phyloP scores from a whole-genome alignment of 35 echinoderm and acorn worm genomes.

The Anneissia japonica region DNA sequence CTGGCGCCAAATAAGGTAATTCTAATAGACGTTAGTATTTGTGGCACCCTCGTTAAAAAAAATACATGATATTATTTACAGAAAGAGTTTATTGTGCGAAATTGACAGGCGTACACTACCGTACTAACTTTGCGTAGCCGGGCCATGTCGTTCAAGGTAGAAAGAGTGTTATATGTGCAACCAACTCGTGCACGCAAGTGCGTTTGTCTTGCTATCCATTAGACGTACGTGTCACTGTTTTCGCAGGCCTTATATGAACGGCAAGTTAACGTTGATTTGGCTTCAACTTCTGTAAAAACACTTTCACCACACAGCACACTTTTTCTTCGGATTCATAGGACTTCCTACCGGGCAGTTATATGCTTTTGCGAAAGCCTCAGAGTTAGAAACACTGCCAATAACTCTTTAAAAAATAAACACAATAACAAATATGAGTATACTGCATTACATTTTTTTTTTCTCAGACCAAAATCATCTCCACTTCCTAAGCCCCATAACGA shows the following conservation, averaged over 20 bases:
- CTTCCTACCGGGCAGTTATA: constrained; percentile 78
- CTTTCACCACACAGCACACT: constrained; percentile 84
- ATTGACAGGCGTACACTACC: not conserved
- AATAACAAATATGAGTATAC: too few species aligned
- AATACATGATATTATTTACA: too few species aligned
- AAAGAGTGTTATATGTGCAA: too few species aligned
- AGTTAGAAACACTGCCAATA: constrained; percentile 78
- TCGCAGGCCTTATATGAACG: too few species aligned
- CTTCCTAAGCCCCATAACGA: not conserved
- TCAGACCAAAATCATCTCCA: not conserved
- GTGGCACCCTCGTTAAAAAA: too few species aligned
- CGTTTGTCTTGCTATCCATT: too few species aligned
- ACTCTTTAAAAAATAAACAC: constrained; percentile 36
- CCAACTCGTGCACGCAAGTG: too few species aligned
- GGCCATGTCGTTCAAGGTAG: too few species aligned
- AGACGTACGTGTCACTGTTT: too few species aligned
- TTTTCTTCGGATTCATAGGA: constrained; percentile 80
- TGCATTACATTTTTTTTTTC: not conserved
- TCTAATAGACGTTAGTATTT: too few species aligned
- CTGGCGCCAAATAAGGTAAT: too few species aligned
- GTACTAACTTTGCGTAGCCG: not conserved
- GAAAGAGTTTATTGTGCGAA: not conserved
- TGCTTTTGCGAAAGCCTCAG: constrained; percentile 66
- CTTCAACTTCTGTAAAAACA: not conserved
- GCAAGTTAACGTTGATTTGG: not conserved